Percentiles rank a stretch among this genome's conserved stretches.
phyloP scores from a whole-genome alignment of 2,113 vertebrate genomes.

The Larimichthys polyactis region DNA sequence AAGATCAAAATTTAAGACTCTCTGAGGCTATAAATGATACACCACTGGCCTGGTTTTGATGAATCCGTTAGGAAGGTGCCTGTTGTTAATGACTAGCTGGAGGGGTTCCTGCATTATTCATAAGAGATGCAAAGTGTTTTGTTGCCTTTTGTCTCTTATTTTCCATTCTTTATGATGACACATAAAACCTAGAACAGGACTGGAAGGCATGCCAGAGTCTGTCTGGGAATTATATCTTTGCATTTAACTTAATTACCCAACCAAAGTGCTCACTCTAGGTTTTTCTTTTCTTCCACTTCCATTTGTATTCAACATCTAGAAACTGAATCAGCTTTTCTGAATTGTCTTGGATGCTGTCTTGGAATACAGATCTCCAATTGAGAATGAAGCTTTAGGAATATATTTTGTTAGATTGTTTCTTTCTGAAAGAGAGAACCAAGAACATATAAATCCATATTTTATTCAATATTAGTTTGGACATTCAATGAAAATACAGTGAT shows the following conservation, averaged over 20 bases:
- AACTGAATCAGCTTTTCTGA: background rate
- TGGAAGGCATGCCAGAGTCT: background rate
- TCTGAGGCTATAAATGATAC: background rate
- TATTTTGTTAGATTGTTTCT: background rate
- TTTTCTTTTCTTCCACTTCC: background rate
- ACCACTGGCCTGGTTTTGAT: slow-evolving; percentile 23
- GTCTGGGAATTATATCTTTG: slow-evolving; percentile 10
- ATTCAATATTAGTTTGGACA: background rate
- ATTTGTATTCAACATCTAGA: background rate
- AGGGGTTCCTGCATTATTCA: slow-evolving; percentile 52
- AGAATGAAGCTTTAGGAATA: background rate
- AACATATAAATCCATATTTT: background rate
- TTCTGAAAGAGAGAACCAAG: background rate
- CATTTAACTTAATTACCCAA: slow-evolving; percentile 9
- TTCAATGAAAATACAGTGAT: background rate
- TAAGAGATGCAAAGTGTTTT: background rate
- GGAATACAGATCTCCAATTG: background rate
- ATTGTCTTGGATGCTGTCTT: background rate
- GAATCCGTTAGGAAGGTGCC: slow-evolving; percentile 1
- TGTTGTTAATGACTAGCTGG: slow-evolving; percentile 19
- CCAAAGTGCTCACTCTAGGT: background rate
- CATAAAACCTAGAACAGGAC: background rate
- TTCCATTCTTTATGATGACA: background rate
- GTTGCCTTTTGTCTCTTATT: slow-evolving; percentile 21
- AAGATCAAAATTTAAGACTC: slow-evolving; percentile 15